A percentile compares a stretch with the other conserved stretches of the same genome.
These are phyloP conservation scores for Garrulus glandarius DNA, from an alignment of 2,797 vertebrate species.

Conservation along the genomic window DNA sequence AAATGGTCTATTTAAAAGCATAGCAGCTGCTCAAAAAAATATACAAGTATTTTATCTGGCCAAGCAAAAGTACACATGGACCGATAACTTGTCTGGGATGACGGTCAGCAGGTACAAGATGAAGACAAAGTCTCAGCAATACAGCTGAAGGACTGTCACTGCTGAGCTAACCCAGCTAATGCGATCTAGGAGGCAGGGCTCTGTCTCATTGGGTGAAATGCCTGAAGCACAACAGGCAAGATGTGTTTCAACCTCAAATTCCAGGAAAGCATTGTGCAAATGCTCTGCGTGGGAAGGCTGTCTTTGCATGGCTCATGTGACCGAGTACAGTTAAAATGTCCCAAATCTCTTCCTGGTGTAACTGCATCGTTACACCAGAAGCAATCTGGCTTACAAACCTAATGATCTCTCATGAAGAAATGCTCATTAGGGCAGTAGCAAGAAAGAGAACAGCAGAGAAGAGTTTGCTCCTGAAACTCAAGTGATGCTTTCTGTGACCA, in stretches of 20 bases:
- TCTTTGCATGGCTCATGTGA: slow-evolving; percentile 39
- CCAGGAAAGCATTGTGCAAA: slow-evolving; percentile 70
- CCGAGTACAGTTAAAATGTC: slow-evolving; percentile 27
- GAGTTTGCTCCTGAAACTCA: background rate
- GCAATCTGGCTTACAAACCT: background rate
- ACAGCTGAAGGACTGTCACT: background rate
- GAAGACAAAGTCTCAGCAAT: background rate
- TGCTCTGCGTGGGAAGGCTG: slow-evolving; percentile 46
- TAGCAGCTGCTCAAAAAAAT: background rate
- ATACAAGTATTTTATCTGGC: background rate
- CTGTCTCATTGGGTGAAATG: slow-evolving; percentile 60
- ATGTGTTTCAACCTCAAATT: slow-evolving; percentile 66
- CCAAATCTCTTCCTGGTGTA: background rate
- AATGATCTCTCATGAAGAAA: background rate
- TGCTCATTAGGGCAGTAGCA: background rate
- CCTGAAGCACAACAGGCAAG: slow-evolving; percentile 63
- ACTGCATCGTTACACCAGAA: background rate
- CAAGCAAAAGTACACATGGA: background rate
- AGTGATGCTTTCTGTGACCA: background rate
- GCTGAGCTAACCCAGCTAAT: slow-evolving; percentile 27
- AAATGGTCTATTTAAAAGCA: background rate
- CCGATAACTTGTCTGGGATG: background rate
- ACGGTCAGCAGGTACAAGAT: background rate
- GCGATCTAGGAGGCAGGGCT: background rate
- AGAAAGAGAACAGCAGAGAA: background rate